Percentiles rank a stretch among this genome's conserved stretches.
Evolutionary conservation across 2,113 vertebrate genomes (phyloP).

Genomic region (Neolamprologus fasciatus): DNA sequence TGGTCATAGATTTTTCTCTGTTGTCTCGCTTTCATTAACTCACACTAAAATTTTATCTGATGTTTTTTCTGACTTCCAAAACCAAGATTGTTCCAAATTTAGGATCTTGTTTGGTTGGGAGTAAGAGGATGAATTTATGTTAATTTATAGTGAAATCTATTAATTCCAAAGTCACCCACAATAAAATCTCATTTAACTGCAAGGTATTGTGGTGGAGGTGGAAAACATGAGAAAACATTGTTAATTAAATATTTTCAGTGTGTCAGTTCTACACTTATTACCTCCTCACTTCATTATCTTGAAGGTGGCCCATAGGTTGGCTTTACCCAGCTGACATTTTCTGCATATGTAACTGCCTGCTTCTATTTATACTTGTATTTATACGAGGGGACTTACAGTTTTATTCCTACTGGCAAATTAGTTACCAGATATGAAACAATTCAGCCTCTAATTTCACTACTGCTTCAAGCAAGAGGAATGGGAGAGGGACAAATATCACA

Average conservation of each 20-base stretch:
- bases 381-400: constrained; percentile 11
- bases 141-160: neutral
- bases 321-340: constrained; percentile 1
- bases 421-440: constrained; percentile 31
- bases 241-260: constrained; percentile 58
- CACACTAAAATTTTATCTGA: neutral
- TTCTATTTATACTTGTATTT: constrained; percentile 57
- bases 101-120: neutral
- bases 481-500: constrained; percentile 1
- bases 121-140: neutral
- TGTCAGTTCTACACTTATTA: constrained; percentile 40
- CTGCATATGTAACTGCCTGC: constrained; percentile 7
- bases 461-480: constrained; percentile 17
- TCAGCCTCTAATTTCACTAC: constrained; percentile 3
- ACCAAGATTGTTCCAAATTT: neutral
- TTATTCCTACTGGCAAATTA: constrained; percentile 22
- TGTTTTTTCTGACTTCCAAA: neutral
- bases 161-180: neutral
- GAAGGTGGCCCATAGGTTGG: constrained; percentile 28
- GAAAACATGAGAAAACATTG: neutral
- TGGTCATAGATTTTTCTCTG: neutral
- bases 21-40: neutral
- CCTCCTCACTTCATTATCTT: constrained; percentile 50
- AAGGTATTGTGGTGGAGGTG: neutral
- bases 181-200: neutral